Evolutionary conservation across 1,140 invertebrate genomes (phyloP).

Genomic region (Cyphomyrmex costatus): DNA sequence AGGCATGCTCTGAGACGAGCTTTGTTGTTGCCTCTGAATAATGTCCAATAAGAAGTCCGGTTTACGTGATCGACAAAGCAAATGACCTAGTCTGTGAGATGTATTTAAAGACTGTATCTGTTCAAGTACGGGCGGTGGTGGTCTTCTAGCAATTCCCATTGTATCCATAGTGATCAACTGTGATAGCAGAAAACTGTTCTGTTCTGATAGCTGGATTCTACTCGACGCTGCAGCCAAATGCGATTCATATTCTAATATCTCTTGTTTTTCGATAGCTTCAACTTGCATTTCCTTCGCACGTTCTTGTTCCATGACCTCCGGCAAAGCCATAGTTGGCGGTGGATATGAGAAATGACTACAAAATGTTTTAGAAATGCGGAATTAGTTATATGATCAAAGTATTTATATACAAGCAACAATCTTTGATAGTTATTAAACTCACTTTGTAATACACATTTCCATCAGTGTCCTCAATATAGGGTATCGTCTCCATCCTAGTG

Average conservation of each 20-base stretch:
- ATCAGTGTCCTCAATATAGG: constrained; percentile 97
- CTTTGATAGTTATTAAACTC: constrained; percentile 77
- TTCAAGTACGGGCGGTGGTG: constrained; percentile 92
- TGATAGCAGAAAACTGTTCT: constrained; percentile 94
- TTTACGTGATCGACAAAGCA: constrained; percentile 95
- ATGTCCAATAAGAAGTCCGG: constrained; percentile 98
- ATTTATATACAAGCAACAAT: neutral
- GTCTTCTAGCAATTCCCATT: constrained; percentile 92
- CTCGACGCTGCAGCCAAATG: constrained; percentile 96
- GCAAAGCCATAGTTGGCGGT: constrained; percentile 90
- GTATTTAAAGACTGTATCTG: constrained; percentile 93
- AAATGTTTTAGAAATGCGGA: constrained; percentile 31
- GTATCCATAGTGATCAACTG: constrained; percentile 94
- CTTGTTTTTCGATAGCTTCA: constrained; percentile 91
- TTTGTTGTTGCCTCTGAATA: constrained; percentile 93
- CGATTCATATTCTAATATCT: constrained; percentile 97
- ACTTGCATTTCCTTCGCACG: constrained; percentile 90
- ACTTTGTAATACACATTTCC: constrained; percentile 99
- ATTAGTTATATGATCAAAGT: neutral
- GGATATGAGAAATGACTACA: constrained; percentile 91
- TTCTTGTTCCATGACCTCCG: constrained; percentile 89
- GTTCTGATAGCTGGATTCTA: constrained; percentile 95
- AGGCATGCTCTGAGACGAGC: constrained; percentile 97
- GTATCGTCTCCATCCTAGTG: constrained; percentile 95
- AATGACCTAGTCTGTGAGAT: constrained; percentile 94